Evolutionary conservation across 2,113 vertebrate genomes (phyloP).

Genomic region (Gambusia affinis): DNA sequence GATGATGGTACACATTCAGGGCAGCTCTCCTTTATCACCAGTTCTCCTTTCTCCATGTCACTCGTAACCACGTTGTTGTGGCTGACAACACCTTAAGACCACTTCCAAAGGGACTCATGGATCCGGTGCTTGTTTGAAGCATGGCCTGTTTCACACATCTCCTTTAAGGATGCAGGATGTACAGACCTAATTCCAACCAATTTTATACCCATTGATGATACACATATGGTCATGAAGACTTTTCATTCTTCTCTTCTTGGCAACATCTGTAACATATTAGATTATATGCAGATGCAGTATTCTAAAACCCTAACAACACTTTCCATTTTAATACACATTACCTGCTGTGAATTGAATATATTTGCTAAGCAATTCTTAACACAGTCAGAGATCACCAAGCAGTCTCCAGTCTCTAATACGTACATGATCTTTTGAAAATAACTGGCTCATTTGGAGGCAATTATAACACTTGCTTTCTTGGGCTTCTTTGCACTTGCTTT

Average conservation of each 20-base stretch:
- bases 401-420: background rate
- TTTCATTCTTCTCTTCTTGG: background rate
- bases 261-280: background rate
- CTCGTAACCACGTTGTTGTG: conserved; percentile 40
- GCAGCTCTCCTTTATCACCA: conserved; percentile 42
- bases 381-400: background rate
- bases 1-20: conserved; percentile 72
- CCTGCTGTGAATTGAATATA: background rate
- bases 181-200: background rate
- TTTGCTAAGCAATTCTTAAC: background rate
- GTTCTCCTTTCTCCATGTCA: conserved; percentile 40
- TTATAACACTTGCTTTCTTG: background rate
- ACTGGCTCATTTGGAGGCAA: background rate
- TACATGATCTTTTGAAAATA: background rate
- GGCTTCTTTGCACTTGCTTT: background rate
- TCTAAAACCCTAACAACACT: background rate
- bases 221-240: background rate
- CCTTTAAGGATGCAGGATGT: background rate
- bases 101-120: conserved; percentile 25
- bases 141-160: background rate
- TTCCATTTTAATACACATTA: background rate
- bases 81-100: conserved; percentile 49
- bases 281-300: background rate
- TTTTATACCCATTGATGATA: background rate
- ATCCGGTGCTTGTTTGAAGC: background rate